Conservation (phyloP, 2,797 vertebrate species). For the Cossypha caffra region DNA sequence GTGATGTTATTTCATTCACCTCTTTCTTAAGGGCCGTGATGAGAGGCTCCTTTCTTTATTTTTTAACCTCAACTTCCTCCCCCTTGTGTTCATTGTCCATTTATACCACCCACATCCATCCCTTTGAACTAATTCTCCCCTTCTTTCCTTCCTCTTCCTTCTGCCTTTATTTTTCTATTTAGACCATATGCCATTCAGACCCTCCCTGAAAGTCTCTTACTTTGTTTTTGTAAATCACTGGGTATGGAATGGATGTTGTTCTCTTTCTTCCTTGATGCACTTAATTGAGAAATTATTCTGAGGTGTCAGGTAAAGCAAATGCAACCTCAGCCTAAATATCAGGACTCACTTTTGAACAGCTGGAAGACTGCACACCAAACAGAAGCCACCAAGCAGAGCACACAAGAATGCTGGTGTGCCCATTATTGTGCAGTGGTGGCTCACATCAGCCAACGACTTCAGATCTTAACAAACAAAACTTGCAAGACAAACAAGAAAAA, state of each 20-base stretch:
- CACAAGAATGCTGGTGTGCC: fast-evolving
- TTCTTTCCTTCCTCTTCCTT: neutral
- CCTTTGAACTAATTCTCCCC: neutral
- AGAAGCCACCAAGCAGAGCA: neutral
- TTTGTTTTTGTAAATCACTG: neutral
- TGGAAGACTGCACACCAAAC: neutral
- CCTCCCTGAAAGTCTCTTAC: neutral
- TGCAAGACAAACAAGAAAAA: neutral
- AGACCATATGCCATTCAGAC: neutral
- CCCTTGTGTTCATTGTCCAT: neutral
- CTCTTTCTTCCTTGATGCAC: neutral
- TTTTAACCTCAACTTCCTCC: neutral
- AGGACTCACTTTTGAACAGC: neutral
- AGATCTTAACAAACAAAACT: neutral
- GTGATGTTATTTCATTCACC: neutral
- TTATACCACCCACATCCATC: neutral
- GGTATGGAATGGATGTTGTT: neutral
- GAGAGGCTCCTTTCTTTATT: neutral
- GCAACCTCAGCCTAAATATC: neutral
- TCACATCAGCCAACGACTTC: neutral
- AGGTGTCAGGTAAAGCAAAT: neutral
- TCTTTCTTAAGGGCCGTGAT: neutral
- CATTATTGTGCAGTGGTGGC: neutral
- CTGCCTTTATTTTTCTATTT: neutral
- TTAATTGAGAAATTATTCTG: neutral